A percentile compares a stretch with the other conserved stretches of the same genome.
Conservation (phyloP, 2,113 vertebrate species). For the Dendropsophus ebraccatus region DNA sequence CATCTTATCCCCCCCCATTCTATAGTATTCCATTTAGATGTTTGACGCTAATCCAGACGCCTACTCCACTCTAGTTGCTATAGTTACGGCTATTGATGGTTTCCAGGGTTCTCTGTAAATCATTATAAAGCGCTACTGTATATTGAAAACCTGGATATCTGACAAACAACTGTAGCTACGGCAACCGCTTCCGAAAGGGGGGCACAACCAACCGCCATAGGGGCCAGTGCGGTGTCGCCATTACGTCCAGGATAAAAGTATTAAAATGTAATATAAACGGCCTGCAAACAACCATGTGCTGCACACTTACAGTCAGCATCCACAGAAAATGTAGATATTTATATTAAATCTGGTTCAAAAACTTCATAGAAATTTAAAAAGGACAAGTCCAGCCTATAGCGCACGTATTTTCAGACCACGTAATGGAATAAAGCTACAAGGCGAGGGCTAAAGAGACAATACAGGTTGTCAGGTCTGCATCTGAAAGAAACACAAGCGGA, state of each 20-base stretch:
- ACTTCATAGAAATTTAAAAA: too few species aligned
- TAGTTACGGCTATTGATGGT: neutral
- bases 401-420: too few species aligned
- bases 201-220: neutral
- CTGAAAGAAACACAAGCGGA: too few species aligned
- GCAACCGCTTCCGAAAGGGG: neutral
- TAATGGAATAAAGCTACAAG: neutral
- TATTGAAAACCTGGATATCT: neutral
- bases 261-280: neutral
- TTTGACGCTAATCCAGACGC: neutral
- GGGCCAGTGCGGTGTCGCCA: neutral
- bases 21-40: neutral
- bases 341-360: too few species aligned
- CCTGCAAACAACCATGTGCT: neutral
- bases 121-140: neutral
- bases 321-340: too few species aligned
- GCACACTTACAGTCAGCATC: neutral
- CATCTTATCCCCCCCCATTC: neutral
- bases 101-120: neutral
- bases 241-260: neutral
- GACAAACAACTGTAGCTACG: constrained; percentile 1
- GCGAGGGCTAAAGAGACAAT: neutral
- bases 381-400: too few species aligned
- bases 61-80: neutral
- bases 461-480: neutral